Percentiles rank a stretch among this genome's conserved stretches.
Conservation (phyloP, 1,140 invertebrate genomes). For the Bombus fervidus region DNA sequence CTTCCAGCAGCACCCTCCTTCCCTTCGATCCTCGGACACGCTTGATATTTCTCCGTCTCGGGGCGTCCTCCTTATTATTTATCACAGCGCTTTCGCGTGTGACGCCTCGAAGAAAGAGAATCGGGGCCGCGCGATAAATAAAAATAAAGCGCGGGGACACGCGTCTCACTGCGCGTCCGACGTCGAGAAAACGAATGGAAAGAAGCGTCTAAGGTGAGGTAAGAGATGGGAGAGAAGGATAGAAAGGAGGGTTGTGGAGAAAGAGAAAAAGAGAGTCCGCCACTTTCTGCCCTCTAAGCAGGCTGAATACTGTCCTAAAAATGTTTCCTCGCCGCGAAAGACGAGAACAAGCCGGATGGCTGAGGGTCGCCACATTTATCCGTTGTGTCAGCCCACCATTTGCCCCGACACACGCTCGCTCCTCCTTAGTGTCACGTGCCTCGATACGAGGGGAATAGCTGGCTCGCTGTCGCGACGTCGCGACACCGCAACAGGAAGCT, state of each 20-base stretch:
- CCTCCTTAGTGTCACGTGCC: conserved; percentile 59
- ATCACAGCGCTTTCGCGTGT: not conserved
- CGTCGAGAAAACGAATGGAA: not conserved
- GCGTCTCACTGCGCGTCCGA: not conserved
- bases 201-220: not conserved
- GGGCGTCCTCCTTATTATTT: conserved; percentile 11
- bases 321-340: conserved; percentile 33
- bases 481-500: not conserved
- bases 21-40: conserved; percentile 9
- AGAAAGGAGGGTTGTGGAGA: too few species aligned
- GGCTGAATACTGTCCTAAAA: conserved; percentile 64
- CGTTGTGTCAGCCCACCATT: conserved; percentile 57
- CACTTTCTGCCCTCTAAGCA: conserved; percentile 55
- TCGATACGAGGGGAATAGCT: conserved; percentile 51
- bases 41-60: conserved; percentile 17
- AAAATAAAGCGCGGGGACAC: conserved; percentile 19
- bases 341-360: conserved; percentile 33
- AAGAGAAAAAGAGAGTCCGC: conserved; percentile 21
- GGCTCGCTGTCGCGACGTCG: not conserved
- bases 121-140: conserved; percentile 48
- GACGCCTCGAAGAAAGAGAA: not conserved
- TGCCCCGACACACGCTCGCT: conserved; percentile 46
- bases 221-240: not conserved
- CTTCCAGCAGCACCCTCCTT: not conserved
- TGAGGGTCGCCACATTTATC: conserved; percentile 42